Conservation (phyloP, 2,797 vertebrate genomes). For the Sebastolobus alascanus region DNA sequence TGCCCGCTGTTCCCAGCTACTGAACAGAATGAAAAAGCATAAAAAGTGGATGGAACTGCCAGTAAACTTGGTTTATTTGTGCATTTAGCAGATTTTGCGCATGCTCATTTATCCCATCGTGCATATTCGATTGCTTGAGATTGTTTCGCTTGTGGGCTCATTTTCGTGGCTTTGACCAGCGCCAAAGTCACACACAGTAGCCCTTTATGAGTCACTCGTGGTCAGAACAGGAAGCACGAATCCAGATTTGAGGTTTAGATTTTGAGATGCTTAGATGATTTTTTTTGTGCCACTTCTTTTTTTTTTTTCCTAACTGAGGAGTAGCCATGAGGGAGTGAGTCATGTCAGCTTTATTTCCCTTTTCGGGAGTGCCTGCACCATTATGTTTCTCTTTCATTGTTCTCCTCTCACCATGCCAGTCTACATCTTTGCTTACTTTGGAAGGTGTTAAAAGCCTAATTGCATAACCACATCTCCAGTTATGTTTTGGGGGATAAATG, state of each 20-base stretch:
- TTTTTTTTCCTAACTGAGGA: constrained; percentile 55
- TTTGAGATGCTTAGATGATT: constrained; percentile 49
- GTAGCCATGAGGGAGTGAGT: constrained; percentile 71
- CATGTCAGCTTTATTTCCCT: constrained; percentile 69
- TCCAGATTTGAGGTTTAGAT: constrained; percentile 64
- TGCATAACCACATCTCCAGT: constrained; percentile 41
- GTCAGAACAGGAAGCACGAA: constrained; percentile 64
- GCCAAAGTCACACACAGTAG: constrained; percentile 39
- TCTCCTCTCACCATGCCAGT: constrained; percentile 43
- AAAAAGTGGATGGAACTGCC: neutral
- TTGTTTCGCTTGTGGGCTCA: constrained; percentile 5
- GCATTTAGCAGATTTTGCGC: neutral
- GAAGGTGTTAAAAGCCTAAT: constrained; percentile 62
- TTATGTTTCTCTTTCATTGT: constrained; percentile 78
- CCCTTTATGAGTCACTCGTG: constrained; percentile 73
- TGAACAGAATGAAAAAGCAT: constrained; percentile 13
- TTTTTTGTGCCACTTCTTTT: constrained; percentile 55
- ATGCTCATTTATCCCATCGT: neutral
- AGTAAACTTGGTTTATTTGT: constrained; percentile 36
- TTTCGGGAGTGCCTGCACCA: constrained; percentile 57
- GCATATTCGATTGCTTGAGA: neutral
- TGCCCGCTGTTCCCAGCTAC: constrained; percentile 46
- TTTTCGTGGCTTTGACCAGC: constrained; percentile 8
- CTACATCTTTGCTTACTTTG: constrained; percentile 57
- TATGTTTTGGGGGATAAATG: constrained; percentile 27